Percentiles rank a stretch among this genome's conserved stretches.
Conservation (phyloP, 2,113 vertebrate species). For the Corynorhinus townsendii region DNA sequence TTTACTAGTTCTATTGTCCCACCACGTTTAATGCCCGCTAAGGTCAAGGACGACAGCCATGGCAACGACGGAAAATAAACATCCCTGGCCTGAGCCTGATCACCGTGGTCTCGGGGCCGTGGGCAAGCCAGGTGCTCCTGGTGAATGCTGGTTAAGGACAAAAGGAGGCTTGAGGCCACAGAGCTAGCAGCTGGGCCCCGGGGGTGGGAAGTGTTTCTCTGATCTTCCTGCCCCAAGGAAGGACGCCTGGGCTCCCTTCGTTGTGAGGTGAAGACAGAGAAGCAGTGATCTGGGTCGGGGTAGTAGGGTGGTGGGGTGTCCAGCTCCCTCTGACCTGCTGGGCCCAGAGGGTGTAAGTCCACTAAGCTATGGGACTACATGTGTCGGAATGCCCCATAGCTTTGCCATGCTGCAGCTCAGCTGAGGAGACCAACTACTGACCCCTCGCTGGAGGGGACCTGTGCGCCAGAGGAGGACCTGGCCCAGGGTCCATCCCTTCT, state of each 20-base stretch:
- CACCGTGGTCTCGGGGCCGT: not conserved
- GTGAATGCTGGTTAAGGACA: too few relatives aligned
- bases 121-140: not conserved
- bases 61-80: not conserved
- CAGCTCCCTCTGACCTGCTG: not conserved
- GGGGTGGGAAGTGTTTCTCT: too few relatives aligned
- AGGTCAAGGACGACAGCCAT: not conserved
- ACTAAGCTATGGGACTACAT: too few relatives aligned
- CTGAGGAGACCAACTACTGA: not conserved
- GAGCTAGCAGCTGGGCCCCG: not conserved
- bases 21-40: not conserved
- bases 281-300: not conserved
- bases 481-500: not conserved
- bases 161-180: not conserved
- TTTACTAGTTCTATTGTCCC: not conserved
- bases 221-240: not conserved
- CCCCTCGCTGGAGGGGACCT: not conserved
- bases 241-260: too few relatives aligned
- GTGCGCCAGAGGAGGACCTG: not conserved
- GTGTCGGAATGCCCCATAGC: not conserved
- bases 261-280: not conserved
- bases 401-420: not conserved
- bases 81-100: not conserved
- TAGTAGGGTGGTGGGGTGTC: too few relatives aligned
- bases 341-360: too few relatives aligned